Evolutionary conservation across 2,888 invertebrate species (phyloP).

Genomic region (Tetragnatha montana): DNA sequence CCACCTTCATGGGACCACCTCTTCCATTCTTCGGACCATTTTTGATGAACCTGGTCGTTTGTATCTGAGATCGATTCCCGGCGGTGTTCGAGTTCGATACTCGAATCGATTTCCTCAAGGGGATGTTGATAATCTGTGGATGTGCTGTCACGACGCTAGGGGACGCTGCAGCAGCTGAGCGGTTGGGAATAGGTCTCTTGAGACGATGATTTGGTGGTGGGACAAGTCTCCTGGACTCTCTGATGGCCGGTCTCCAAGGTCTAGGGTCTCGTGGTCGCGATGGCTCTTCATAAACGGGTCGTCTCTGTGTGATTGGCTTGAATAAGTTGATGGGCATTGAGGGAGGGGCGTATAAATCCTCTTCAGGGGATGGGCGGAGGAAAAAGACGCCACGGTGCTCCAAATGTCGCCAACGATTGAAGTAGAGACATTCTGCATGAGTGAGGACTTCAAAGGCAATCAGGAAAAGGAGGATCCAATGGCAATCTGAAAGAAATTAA

Average conservation of each 20-base stretch:
- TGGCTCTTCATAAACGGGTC: background rate
- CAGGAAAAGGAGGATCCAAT: conserved; percentile 19
- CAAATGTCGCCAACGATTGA: background rate
- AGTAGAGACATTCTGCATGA: conserved; percentile 31
- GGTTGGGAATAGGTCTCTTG: conserved; percentile 8
- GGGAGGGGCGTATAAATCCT: conserved; percentile 17
- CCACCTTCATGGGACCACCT: background rate
- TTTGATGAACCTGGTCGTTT: conserved; percentile 38
- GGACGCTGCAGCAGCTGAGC: conserved; percentile 2
- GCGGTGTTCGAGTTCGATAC: conserved; percentile 1
- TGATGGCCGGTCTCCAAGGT: conserved; percentile 23
- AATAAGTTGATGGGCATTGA: background rate
- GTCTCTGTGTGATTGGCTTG: background rate
- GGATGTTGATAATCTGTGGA: conserved; percentile 47
- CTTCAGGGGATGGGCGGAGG: conserved; percentile 48
- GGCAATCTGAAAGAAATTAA: conserved; percentile 27
- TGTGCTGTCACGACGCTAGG: conserved; percentile 7
- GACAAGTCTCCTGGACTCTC: background rate
- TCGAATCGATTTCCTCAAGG: conserved; percentile 49
- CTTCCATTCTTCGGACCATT: background rate
- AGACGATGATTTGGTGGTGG: background rate
- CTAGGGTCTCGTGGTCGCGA: background rate
- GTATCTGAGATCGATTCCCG: conserved; percentile 1
- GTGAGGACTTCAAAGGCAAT: conserved; percentile 3
- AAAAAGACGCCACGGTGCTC: background rate